Evolutionary conservation across 1,140 invertebrate genomes (phyloP).

Genomic region (Papilio glaucus): DNA sequence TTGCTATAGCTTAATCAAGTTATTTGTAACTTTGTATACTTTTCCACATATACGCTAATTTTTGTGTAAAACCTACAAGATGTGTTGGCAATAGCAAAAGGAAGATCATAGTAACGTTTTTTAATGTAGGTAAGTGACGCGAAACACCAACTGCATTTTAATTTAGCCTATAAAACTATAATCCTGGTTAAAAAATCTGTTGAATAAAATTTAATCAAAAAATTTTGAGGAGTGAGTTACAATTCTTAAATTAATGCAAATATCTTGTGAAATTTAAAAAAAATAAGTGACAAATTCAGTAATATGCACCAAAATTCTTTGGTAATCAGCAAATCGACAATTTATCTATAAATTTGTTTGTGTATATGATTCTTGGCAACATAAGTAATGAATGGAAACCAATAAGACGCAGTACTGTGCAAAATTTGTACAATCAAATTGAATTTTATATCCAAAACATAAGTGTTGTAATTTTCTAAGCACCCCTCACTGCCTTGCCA

Average conservation of each 20-base stretch:
- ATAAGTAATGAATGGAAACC: too few relatives aligned
- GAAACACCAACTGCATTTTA: background rate
- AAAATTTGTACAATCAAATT: background rate
- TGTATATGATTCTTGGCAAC: background rate
- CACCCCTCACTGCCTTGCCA: background rate
- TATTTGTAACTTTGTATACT: conserved; percentile 20
- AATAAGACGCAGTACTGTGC: too few relatives aligned
- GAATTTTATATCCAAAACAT: background rate
- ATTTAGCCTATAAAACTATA: background rate
- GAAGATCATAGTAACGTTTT: background rate
- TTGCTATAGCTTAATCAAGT: background rate
- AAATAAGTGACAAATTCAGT: too few relatives aligned
- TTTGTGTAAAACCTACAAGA: conserved; percentile 30
- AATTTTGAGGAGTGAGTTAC: background rate
- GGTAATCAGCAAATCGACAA: too few relatives aligned
- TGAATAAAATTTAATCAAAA: background rate
- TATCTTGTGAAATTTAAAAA: too few relatives aligned
- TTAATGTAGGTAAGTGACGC: conserved; percentile 36
- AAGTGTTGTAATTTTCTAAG: background rate
- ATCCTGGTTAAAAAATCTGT: background rate
- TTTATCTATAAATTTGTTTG: too few relatives aligned
- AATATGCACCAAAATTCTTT: too few relatives aligned
- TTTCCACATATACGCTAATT: conserved; percentile 10
- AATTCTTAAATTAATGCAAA: background rate
- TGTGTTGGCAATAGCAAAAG: conserved; percentile 34